These are phyloP conservation scores for Hydractinia symbiolongicarpus DNA, from an alignment of 30 jellyfish, hydroid and myxozoan genomes.

Conservation along the genomic window DNA sequence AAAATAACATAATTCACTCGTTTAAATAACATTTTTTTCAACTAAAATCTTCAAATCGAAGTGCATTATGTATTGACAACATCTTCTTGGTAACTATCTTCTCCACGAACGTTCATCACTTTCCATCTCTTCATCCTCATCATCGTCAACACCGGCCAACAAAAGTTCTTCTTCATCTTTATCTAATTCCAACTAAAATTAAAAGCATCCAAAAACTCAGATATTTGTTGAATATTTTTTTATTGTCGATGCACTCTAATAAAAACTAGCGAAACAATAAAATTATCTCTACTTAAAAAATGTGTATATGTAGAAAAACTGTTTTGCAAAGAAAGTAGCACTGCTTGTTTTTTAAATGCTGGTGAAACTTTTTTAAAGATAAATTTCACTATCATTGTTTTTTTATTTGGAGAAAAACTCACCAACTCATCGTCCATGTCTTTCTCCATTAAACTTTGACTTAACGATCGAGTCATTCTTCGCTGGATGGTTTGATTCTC, in stretches of 20 bases:
- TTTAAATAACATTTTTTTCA: too few relatives aligned
- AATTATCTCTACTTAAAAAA: too few relatives aligned
- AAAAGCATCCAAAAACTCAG: background rate
- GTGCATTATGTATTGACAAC: too few relatives aligned
- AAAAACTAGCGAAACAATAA: background rate
- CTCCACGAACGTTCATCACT: constrained; percentile 71
- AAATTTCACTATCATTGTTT: background rate
- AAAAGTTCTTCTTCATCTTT: constrained; percentile 78
- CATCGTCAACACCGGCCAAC: constrained; percentile 94
- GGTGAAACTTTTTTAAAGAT: too few relatives aligned
- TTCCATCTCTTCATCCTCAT: constrained; percentile 37
- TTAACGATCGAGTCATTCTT: constrained; percentile 53
- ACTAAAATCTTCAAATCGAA: too few relatives aligned
- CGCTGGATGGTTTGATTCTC: constrained; percentile 48
- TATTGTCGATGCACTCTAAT: background rate
- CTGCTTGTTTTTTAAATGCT: too few relatives aligned
- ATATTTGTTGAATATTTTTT: background rate
- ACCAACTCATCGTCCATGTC: constrained; percentile 66
- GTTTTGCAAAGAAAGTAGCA: too few relatives aligned
- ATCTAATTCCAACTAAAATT: constrained; percentile 58
- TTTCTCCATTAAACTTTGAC: constrained; percentile 58
- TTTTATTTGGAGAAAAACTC: background rate
- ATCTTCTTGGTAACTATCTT: constrained; percentile 27
- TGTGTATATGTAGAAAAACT: too few relatives aligned
- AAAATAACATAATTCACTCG: too few relatives aligned